phyloP scores from a whole-genome alignment of 2,113 vertebrate species.

The Ptyas mucosa region DNA sequence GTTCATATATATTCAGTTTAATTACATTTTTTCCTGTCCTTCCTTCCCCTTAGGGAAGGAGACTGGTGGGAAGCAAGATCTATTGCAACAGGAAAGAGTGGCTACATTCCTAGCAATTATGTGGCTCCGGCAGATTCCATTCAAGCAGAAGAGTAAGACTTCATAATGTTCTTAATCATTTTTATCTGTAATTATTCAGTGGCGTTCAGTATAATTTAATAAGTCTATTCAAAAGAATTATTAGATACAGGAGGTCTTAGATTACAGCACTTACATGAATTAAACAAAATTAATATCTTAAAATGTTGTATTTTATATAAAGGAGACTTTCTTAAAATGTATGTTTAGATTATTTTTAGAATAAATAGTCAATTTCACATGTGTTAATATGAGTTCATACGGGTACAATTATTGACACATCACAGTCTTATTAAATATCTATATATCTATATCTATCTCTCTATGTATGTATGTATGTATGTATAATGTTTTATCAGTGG shows the following conservation, averaged over 20 bases:
- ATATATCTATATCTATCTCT: too few relatives aligned
- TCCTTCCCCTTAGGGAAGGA: constrained; percentile 80
- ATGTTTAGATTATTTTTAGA: neutral
- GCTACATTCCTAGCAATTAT: constrained; percentile 99
- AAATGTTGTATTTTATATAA: neutral
- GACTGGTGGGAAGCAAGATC: constrained; percentile 99
- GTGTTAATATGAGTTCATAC: neutral
- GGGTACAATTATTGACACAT: neutral
- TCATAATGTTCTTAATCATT: constrained; percentile 50
- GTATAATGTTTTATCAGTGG: neutral
- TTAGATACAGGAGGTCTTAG: neutral
- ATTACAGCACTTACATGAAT: neutral
- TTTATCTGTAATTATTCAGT: constrained; percentile 51
- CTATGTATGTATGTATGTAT: too few relatives aligned
- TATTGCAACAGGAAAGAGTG: constrained; percentile 95
- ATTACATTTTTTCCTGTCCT: constrained; percentile 44
- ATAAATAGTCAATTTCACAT: neutral
- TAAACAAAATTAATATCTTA: neutral
- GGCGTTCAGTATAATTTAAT: neutral
- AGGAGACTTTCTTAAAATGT: neutral
- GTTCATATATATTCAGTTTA: constrained; percentile 39
- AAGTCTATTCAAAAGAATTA: constrained; percentile 9
- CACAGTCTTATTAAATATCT: neutral
- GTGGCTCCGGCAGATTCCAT: constrained; percentile 98
- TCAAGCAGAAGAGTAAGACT: constrained; percentile 96